Evolutionary conservation across 2,888 invertebrate genomes (phyloP).

Genomic region (Troides aeacus): DNA sequence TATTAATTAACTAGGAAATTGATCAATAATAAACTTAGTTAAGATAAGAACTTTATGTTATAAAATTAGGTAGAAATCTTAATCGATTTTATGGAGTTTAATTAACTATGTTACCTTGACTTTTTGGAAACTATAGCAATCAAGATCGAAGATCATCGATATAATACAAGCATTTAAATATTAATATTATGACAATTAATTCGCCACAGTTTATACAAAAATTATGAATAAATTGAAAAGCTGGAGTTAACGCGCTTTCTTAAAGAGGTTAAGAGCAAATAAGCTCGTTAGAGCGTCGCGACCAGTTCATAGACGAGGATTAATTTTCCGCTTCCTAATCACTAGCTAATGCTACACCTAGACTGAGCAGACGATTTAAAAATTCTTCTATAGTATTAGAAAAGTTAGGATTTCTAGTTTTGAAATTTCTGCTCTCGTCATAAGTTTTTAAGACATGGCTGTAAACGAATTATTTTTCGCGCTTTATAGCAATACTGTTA

Average conservation of each 20-base stretch:
- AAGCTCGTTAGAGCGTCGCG: slow-evolving; percentile 40
- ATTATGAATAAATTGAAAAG: slow-evolving; percentile 11
- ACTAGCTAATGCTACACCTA: slow-evolving; percentile 17
- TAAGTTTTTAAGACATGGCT: too few relatives aligned
- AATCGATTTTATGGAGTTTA: too few relatives aligned
- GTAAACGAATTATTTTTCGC: too few relatives aligned
- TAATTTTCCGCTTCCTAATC: slow-evolving; percentile 45
- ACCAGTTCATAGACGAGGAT: slow-evolving; percentile 36
- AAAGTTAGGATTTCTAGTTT: not conserved
- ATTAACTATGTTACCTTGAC: too few relatives aligned
- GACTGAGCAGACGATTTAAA: slow-evolving; percentile 27
- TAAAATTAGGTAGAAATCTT: too few relatives aligned
- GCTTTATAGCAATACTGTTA: too few relatives aligned
- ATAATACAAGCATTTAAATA: not conserved
- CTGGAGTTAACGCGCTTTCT: not conserved
- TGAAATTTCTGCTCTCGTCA: too few relatives aligned
- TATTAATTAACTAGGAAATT: too few relatives aligned
- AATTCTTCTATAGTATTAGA: not conserved
- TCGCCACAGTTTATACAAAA: not conserved
- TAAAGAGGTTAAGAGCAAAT: slow-evolving; percentile 32
- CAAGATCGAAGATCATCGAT: too few relatives aligned
- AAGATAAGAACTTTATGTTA: too few relatives aligned
- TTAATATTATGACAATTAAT: not conserved
- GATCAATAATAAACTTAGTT: too few relatives aligned
- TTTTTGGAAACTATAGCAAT: too few relatives aligned